phyloP scores from a whole-genome alignment of 2,888 invertebrate species.

The Thyatira batis region DNA sequence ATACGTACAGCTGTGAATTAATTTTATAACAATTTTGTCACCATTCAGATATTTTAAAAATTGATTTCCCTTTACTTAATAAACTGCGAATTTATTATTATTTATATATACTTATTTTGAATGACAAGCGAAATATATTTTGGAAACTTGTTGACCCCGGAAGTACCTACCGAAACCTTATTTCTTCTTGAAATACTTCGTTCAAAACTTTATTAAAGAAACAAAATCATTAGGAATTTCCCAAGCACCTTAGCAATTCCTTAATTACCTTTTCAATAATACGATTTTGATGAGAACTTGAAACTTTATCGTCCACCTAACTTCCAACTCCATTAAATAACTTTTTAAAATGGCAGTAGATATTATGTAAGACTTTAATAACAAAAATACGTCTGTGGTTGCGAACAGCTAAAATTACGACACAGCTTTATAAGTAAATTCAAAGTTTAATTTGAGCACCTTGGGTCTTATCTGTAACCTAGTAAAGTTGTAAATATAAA shows the following conservation, averaged over 20 bases:
- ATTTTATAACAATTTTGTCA: too few species aligned
- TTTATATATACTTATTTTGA: too few species aligned
- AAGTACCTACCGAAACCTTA: too few species aligned
- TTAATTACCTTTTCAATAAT: not conserved
- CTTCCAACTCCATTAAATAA: not conserved
- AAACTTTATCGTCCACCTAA: not conserved
- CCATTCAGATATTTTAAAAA: too few species aligned
- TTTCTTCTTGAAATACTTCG: too few species aligned
- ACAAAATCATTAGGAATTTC: not conserved
- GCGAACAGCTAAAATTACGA: not conserved
- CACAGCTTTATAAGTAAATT: not conserved
- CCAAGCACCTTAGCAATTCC: not conserved
- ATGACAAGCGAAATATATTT: too few species aligned
- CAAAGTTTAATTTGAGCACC: not conserved
- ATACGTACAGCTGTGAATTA: too few species aligned
- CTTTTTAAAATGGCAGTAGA: not conserved
- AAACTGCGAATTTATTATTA: too few species aligned
- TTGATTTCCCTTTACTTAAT: too few species aligned
- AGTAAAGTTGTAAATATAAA: not conserved
- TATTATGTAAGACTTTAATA: not conserved
- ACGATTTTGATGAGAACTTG: not conserved
- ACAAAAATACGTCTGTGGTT: not conserved
- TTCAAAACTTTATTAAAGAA: not conserved
- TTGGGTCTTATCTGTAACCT: not conserved
- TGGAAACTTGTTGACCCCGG: too few species aligned